Conservation (phyloP, 2,113 vertebrate genomes). For the Haplotaxodon microlepis region DNA sequence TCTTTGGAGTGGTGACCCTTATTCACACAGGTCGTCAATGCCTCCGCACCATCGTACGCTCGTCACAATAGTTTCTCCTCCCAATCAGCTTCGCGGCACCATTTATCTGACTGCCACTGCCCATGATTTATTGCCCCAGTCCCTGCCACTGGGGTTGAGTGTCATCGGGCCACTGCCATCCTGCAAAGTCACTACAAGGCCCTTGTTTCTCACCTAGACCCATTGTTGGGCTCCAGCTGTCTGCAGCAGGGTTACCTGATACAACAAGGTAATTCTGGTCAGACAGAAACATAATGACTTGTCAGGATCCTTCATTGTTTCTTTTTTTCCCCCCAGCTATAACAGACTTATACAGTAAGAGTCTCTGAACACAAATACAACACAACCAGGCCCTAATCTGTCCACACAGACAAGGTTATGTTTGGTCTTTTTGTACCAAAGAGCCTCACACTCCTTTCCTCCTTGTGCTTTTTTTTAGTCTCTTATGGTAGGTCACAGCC, state of each 20-base stretch:
- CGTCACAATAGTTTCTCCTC: slow-evolving; percentile 67
- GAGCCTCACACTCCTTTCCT: neutral
- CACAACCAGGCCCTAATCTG: neutral
- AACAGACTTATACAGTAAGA: slow-evolving; percentile 7
- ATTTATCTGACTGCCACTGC: slow-evolving; percentile 67
- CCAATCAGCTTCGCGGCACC: slow-evolving; percentile 53
- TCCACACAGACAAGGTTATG: neutral
- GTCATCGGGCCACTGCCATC: slow-evolving; percentile 56
- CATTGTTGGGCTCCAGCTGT: slow-evolving; percentile 11
- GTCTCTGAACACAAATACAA: neutral
- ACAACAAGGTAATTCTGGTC: neutral
- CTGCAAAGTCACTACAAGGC: slow-evolving; percentile 46
- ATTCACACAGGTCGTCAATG: slow-evolving; percentile 54
- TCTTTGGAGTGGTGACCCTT: slow-evolving; percentile 55
- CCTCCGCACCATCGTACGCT: slow-evolving; percentile 44
- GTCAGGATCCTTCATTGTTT: slow-evolving; percentile 27
- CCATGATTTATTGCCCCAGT: slow-evolving; percentile 66
- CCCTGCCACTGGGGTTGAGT: slow-evolving; percentile 47
- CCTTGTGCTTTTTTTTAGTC: neutral
- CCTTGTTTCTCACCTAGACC: slow-evolving; percentile 36
- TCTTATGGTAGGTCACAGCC: neutral
- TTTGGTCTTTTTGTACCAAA: neutral
- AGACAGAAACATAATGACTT: slow-evolving; percentile 24
- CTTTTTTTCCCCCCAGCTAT: neutral
- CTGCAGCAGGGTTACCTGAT: slow-evolving; percentile 7